Evolutionary conservation across 35 echinoderm and acorn worm genomes (phyloP).

Genomic region (Apostichopus californicus): DNA sequence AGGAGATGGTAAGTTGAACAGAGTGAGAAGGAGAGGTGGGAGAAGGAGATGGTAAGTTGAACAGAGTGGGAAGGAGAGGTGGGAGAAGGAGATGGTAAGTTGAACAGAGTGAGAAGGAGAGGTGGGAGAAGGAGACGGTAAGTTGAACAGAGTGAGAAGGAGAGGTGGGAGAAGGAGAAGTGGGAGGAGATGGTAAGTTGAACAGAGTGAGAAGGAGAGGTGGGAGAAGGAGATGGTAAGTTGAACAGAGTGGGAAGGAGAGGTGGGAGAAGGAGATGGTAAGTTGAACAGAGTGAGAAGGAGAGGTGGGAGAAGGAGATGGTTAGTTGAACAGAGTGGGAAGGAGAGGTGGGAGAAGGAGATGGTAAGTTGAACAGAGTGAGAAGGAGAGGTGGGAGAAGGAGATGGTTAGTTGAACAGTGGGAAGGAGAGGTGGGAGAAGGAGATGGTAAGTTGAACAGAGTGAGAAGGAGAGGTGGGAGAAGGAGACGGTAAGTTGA

Average conservation of each 20-base stretch:
- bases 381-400: slow-evolving; percentile 90
- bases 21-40: slow-evolving; percentile 88
- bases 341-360: slow-evolving; percentile 79
- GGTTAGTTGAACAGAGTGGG: slow-evolving; percentile 61
- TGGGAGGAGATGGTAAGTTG: not conserved
- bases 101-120: slow-evolving; percentile 60
- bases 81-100: slow-evolving; percentile 19
- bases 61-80: not conserved
- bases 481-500: not conserved
- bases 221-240: not conserved
- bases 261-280: no score
- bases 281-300: slow-evolving; percentile 71
- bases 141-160: not conserved
- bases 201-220: not conserved
- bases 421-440: not conserved
- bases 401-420: slow-evolving; percentile 79
- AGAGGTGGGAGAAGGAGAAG: not conserved
- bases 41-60: slow-evolving; percentile 90
- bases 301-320: slow-evolving; percentile 91
- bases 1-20: not conserved
- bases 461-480: not conserved
- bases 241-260: not conserved
- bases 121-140: not conserved
- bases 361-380: slow-evolving; percentile 65
- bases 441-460: not conserved